Conservation (phyloP, 2,888 invertebrate species). For the Crioceris asparagi region DNA sequence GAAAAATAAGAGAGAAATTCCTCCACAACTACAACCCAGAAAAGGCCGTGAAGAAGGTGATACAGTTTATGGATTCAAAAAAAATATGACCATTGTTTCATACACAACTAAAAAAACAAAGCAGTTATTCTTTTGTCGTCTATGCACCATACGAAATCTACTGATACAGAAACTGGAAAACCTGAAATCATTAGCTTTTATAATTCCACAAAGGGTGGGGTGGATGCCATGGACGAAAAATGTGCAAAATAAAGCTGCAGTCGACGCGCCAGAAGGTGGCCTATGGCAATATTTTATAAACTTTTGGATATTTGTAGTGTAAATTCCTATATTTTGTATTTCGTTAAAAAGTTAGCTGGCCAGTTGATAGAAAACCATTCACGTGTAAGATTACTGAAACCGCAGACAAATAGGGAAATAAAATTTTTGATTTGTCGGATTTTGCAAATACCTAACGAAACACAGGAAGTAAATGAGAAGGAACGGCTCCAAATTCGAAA, state of each 20-base stretch:
- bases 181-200: conserved; percentile 1
- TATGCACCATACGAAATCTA: background rate
- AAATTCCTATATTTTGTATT: background rate
- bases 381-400: no score
- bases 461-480: no score
- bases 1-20: no score
- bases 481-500: no score
- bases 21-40: no score
- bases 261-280: background rate
- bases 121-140: background rate
- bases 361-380: no score
- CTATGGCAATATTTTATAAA: background rate
- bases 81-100: background rate
- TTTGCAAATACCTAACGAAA: no score
- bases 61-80: background rate
- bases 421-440: no score
- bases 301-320: background rate
- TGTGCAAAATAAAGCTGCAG: background rate
- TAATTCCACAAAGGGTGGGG: background rate
- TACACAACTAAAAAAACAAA: background rate
- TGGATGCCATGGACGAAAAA: background rate
- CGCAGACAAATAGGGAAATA: no score
- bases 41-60: background rate
- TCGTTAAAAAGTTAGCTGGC: no score
- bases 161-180: background rate